Percentiles rank a stretch among this genome's conserved stretches.
Evolutionary conservation across 2,113 vertebrate species (phyloP).

Genomic region (Plotosus lineatus): DNA sequence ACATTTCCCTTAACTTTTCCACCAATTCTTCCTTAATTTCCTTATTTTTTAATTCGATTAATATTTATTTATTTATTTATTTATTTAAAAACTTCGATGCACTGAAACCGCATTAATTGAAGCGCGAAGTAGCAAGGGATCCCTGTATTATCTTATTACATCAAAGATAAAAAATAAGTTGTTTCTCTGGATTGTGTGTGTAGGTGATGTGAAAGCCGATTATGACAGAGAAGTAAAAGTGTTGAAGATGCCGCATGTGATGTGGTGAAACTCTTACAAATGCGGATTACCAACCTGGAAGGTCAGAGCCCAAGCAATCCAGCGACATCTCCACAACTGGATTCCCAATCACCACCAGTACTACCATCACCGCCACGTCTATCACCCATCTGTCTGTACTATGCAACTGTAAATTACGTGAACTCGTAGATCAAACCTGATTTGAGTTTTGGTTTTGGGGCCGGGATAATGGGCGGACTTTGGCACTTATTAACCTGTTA

Average conservation of each 20-base stretch:
- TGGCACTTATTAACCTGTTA: constrained; percentile 66
- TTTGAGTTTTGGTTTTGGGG: constrained; percentile 50
- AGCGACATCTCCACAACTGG: background rate
- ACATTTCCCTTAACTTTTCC: too few relatives aligned
- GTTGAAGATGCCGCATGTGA: background rate
- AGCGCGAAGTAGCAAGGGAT: too few relatives aligned
- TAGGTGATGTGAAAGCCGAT: constrained; percentile 70
- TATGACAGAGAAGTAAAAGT: background rate
- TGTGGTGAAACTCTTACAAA: background rate
- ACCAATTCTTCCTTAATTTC: too few relatives aligned
- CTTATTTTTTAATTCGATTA: too few relatives aligned
- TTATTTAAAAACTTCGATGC: too few relatives aligned
- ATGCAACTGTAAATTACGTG: constrained; percentile 96
- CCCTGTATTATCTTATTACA: background rate
- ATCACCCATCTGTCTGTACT: constrained; percentile 81
- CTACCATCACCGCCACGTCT: constrained; percentile 47
- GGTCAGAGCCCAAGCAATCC: constrained; percentile 35
- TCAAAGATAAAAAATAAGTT: background rate
- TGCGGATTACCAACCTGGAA: background rate
- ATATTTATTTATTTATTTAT: too few relatives aligned
- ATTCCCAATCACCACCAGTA: constrained; percentile 77
- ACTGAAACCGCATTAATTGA: too few relatives aligned
- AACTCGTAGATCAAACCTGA: constrained; percentile 81
- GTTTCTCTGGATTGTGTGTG: background rate
- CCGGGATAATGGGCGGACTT: constrained; percentile 73